A percentile compares a stretch with the other conserved stretches of the same genome.
Conservation (phyloP, 2,888 invertebrate genomes). For the Chloroclysta siterata region DNA sequence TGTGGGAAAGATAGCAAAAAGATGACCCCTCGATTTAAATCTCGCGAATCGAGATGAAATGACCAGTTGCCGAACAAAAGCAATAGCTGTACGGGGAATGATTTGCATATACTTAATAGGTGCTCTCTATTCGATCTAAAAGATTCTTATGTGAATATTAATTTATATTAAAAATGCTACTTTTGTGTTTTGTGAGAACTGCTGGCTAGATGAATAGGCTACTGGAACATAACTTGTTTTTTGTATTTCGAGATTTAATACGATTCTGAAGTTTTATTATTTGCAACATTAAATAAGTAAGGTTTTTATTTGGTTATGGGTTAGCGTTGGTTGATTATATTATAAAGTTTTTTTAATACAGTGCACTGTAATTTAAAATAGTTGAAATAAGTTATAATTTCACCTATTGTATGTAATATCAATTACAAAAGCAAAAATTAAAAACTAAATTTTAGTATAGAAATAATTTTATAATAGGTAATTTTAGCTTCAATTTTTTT, state of each 20-base stretch:
- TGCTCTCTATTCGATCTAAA: slow-evolving; percentile 46
- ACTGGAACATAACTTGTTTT: slow-evolving; percentile 22
- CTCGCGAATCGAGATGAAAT: slow-evolving; percentile 78
- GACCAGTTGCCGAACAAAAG: slow-evolving; percentile 70
- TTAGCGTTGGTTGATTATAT: background rate
- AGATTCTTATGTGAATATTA: slow-evolving; percentile 58
- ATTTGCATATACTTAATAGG: slow-evolving; percentile 69
- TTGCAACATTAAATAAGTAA: slow-evolving; percentile 3
- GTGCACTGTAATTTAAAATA: no score
- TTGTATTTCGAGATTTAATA: slow-evolving; percentile 2
- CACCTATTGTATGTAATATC: no score
- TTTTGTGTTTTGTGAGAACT: slow-evolving; percentile 46
- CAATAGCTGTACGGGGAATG: slow-evolving; percentile 47
- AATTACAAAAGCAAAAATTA: no score
- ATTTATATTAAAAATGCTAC: slow-evolving; percentile 47
- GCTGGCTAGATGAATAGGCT: slow-evolving; percentile 28
- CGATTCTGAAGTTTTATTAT: slow-evolving; percentile 3
- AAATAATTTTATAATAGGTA: no score
- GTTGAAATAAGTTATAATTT: no score
- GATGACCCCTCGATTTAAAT: slow-evolving; percentile 74
- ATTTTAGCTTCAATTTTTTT: no score
- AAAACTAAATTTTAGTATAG: no score
- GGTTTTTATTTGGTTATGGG: background rate
- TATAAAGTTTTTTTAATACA: no score
- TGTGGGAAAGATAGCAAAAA: slow-evolving; percentile 70